phyloP scores from a whole-genome alignment of 2,888 invertebrate genomes.

The Orthonevra nobilis region DNA sequence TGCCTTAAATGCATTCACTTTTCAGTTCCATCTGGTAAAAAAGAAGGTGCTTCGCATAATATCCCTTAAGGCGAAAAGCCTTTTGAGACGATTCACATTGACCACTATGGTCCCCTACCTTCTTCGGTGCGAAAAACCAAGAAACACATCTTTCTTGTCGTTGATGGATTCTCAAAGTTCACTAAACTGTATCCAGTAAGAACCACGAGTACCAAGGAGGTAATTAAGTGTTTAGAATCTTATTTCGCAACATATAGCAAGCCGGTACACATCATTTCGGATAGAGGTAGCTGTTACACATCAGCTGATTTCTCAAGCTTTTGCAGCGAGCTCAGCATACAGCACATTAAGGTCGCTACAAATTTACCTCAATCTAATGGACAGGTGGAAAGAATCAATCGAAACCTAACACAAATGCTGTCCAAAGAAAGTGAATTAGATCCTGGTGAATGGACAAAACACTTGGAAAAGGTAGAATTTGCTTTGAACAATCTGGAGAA shows the following conservation, averaged over 20 bases:
- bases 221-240: conserved; percentile 5
- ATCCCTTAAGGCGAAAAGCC: conserved; percentile 27
- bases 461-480: conserved; percentile 71
- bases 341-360: conserved; percentile 17
- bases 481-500: conserved; percentile 71
- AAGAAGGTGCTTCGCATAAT: conserved; percentile 9
- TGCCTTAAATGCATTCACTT: conserved; percentile 65
- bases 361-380: conserved; percentile 31
- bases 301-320: not conserved
- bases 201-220: not conserved
- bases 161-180: not conserved
- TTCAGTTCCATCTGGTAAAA: conserved; percentile 65
- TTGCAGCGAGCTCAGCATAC: not conserved
- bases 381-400: conserved; percentile 26
- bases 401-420: conserved; percentile 15
- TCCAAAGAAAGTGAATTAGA: conserved; percentile 31
- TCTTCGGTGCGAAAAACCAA: not conserved
- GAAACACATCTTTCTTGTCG: not conserved
- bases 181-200: conserved; percentile 4
- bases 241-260: conserved; percentile 20
- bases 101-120: conserved; percentile 20
- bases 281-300: conserved; percentile 9
- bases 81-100: not conserved
- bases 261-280: conserved; percentile 8
- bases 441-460: too few relatives aligned